phyloP scores from a whole-genome alignment of 2,888 invertebrate species.

The Hetaerina titia region DNA sequence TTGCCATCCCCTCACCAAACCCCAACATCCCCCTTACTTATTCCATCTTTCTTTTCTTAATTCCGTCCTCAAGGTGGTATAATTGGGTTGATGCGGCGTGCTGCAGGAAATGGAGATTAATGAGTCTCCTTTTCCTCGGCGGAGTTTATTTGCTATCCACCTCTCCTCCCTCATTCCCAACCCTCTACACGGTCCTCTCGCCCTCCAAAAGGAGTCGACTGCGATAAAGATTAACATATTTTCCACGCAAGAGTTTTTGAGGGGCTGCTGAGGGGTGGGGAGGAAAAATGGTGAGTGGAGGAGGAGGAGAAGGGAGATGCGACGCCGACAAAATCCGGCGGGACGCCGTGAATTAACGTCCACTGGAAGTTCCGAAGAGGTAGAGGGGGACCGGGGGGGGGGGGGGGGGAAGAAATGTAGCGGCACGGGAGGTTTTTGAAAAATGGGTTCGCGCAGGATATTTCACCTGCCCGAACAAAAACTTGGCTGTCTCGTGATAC shows the following conservation, averaged over 20 bases:
- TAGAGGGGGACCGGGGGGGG: too few relatives aligned
- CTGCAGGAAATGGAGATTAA: not conserved
- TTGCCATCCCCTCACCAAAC: not conserved
- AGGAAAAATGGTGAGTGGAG: not conserved
- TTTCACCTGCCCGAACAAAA: not conserved
- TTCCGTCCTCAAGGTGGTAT: slow-evolving; percentile 10
- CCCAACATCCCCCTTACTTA: not conserved
- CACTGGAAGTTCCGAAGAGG: not conserved
- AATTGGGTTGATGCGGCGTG: not conserved
- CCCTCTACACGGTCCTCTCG: not conserved
- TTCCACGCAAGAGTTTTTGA: not conserved
- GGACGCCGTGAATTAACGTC: not conserved
- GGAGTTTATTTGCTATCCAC: not conserved
- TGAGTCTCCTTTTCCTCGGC: not conserved
- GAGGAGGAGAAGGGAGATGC: not conserved
- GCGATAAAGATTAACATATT: not conserved
- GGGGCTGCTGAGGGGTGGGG: not conserved
- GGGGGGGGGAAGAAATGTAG: not conserved
- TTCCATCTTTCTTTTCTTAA: not conserved
- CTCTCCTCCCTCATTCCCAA: not conserved
- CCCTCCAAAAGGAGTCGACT: not conserved
- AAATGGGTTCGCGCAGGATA: not conserved
- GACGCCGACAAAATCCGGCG: not conserved
- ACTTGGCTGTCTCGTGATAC: not conserved
- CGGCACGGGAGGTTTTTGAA: not conserved